Evolutionary conservation across 1,140 invertebrate species (phyloP).

Genomic region (Drosophila pseudoobscura): DNA sequence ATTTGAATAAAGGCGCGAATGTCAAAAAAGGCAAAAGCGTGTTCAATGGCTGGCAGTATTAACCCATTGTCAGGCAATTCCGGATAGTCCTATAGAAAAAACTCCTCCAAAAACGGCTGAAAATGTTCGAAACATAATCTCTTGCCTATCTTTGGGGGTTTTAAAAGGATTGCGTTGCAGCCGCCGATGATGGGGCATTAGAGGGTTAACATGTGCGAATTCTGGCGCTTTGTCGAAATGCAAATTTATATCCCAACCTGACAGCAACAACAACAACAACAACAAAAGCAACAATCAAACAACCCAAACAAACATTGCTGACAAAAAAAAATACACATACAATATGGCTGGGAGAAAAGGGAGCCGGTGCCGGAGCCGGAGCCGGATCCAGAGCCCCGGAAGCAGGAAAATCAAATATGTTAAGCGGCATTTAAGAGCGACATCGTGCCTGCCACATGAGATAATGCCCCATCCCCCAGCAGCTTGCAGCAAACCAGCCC

Average conservation of each 20-base stretch:
- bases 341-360: conserved; percentile 1
- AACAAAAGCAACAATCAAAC: conserved; percentile 36
- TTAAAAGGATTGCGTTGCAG: too few relatives aligned
- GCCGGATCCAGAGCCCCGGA: background rate
- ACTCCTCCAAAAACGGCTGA: background rate
- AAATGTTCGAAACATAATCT: too few relatives aligned
- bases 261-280: conserved; percentile 25
- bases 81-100: too few relatives aligned
- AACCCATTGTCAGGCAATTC: conserved; percentile 40
- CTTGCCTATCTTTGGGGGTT: too few relatives aligned
- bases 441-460: conserved; percentile 65
- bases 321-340: conserved; percentile 29
- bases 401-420: conserved; percentile 67
- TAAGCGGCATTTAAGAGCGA: conserved; percentile 73
- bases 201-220: conserved; percentile 58
- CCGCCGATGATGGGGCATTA: conserved; percentile 11
- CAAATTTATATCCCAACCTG: conserved; percentile 57
- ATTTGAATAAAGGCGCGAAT: conserved; percentile 62
- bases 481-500: background rate
- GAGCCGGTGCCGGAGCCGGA: background rate
- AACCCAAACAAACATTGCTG: conserved; percentile 61
- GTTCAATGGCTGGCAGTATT: conserved; percentile 27
- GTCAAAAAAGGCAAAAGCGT: conserved; percentile 7
- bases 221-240: conserved; percentile 46
- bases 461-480: conserved; percentile 48